A percentile compares a stretch with the other conserved stretches of the same genome.
Evolutionary conservation across 64 coral and sea anemone species (phyloP).

Genomic region (Montipora capricornis): DNA sequence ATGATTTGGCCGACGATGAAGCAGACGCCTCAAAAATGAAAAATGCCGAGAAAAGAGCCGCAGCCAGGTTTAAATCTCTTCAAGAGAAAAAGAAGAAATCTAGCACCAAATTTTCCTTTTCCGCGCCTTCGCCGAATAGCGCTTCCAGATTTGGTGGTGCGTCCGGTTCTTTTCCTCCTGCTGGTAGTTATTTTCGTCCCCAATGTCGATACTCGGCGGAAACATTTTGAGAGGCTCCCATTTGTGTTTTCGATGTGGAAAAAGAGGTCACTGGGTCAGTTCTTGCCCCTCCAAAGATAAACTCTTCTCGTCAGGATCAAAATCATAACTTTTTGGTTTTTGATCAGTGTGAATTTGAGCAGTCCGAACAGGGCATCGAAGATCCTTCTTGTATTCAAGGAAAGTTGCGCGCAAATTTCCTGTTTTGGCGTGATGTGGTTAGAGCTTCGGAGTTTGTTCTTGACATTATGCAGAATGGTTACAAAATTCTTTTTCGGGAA

Average conservation of each 20-base stretch:
- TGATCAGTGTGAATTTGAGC: no score
- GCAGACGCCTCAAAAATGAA: constrained; percentile 37
- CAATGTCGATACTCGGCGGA: constrained; percentile 11
- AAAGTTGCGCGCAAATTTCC: constrained; percentile 2
- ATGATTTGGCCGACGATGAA: constrained; percentile 54
- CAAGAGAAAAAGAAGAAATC: constrained; percentile 54
- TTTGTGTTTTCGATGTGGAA: no score
- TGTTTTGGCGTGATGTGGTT: background rate
- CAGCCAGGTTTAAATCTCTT: background rate
- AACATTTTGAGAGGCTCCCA: background rate
- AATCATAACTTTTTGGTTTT: no score
- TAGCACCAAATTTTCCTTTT: background rate
- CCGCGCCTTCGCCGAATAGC: background rate
- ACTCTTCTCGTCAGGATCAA: no score
- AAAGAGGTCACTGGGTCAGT: no score
- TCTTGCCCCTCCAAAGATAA: no score
- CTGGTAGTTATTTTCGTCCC: constrained; percentile 37
- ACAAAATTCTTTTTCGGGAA: constrained; percentile 54
- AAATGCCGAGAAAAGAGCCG: constrained; percentile 15
- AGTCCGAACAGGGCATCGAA: background rate
- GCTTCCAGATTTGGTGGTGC: background rate
- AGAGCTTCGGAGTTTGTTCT: constrained; percentile 37
- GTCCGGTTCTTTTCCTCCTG: background rate
- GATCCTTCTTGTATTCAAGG: constrained; percentile 33
- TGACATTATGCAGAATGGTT: constrained; percentile 65